These are phyloP conservation scores for Rhynchotus rufescens DNA, from an alignment of 2,797 vertebrate species.

Conservation along the genomic window DNA sequence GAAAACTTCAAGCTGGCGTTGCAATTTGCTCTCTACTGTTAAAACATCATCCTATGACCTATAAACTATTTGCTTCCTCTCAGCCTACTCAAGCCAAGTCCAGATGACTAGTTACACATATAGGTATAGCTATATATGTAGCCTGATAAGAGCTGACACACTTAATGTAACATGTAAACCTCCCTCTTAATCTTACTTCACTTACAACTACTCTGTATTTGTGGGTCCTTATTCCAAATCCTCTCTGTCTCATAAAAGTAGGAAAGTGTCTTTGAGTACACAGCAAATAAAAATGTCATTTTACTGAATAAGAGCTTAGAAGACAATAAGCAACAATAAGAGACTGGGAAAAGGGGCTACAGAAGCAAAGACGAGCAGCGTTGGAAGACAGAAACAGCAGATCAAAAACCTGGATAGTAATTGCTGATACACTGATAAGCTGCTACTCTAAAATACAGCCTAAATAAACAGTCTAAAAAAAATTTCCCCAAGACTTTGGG, in stretches of 20 bases:
- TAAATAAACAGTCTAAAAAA: slow-evolving; percentile 6
- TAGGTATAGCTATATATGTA: too few relatives aligned
- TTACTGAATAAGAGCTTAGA: neutral
- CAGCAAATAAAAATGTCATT: neutral
- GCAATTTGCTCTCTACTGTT: neutral
- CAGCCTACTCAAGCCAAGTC: neutral
- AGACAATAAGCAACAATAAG: neutral
- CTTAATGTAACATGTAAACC: too few relatives aligned
- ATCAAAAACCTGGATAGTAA: neutral
- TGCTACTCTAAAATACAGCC: neutral
- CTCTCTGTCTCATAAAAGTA: neutral
- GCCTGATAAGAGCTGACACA: neutral
- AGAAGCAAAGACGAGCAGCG: neutral
- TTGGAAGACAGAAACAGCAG: neutral
- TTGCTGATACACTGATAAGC: neutral
- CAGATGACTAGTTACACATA: neutral
- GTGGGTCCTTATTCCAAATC: neutral
- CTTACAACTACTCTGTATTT: neutral
- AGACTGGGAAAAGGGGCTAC: neutral
- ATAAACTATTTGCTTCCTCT: neutral
- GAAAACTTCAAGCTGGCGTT: neutral
- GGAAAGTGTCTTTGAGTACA: neutral
- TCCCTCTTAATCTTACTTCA: neutral
- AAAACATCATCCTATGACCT: neutral
- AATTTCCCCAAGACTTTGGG: neutral